Base-by-base conservation (phyloP, 2,797 vertebrate genomes). In the Phrynocephalus vlangalii region DNA sequence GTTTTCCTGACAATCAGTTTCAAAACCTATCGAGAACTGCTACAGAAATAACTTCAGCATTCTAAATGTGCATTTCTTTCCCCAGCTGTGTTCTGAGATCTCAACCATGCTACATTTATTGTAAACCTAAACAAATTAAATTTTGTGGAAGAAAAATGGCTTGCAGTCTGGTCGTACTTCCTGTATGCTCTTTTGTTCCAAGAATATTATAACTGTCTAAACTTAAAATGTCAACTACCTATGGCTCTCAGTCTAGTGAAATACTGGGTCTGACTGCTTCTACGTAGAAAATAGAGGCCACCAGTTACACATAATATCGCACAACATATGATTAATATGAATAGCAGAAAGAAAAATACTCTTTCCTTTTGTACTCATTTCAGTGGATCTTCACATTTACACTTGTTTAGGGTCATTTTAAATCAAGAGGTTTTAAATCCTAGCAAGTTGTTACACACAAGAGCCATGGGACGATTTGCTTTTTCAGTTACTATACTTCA, bases 401-500 rank as follows among this genome's bases (percentile, higher is more conserved):
- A 28, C 26, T 85, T 85, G 70, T 68, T 82, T 82, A 87, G 22
- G 44, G 66, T 78, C 60, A 82, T 38, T 82, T 82, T 52, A 76
- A 13, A 85, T 85, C 16, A 77, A 18, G 22, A 38, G 48, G 52
- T 38, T 84, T 72, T 60, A 3, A 67, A 52, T 67, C n/a, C 60
- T 76, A 79, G n/a, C 63, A 87, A 38, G 44, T 28, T 76, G 82
- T 52, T 77, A 20, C 26, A 50, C 38, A 82, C n/a, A 52, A 67
- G 24, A 52, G 82, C 56, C 30, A n/a, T 13, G 80, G 90, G 44
- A 70, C 85, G 26, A 68, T 48, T 89, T 72, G 68, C 28, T 68
- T 30, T 89, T 92, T 93, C 50, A 83, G 71, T n/a, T 28, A 78
- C 7, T 88, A n/a, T 28, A 78, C 7, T 88, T 28, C 70, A 66